Evolutionary conservation across 2,888 invertebrate species (phyloP).

Genomic region (Zygogramma bicolorata): DNA sequence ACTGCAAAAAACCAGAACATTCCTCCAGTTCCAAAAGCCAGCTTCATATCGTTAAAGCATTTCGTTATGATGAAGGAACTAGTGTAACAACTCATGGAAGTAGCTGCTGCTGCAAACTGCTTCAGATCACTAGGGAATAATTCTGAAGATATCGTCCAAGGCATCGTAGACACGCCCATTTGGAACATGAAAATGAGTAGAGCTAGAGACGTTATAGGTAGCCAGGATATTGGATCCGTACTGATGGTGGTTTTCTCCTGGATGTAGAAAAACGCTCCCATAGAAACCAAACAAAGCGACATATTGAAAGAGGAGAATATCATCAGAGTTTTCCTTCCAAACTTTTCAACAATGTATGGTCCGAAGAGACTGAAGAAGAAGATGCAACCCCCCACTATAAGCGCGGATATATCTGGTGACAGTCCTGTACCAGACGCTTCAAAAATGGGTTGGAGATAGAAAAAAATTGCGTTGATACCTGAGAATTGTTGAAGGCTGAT

Average conservation of each 20-base stretch:
- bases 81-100: slow-evolving; percentile 80
- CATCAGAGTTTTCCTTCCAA: slow-evolving; percentile 79
- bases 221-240: slow-evolving; percentile 70
- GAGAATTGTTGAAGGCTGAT: slow-evolving; percentile 85
- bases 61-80: slow-evolving; percentile 80
- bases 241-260: slow-evolving; percentile 69
- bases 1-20: slow-evolving; percentile 80
- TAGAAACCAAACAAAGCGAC: slow-evolving; percentile 71
- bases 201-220: slow-evolving; percentile 79
- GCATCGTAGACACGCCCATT: slow-evolving; percentile 76
- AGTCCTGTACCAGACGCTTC: slow-evolving; percentile 73
- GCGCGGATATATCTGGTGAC: slow-evolving; percentile 75
- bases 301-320: slow-evolving; percentile 77
- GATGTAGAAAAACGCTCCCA: slow-evolving; percentile 68
- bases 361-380: slow-evolving; percentile 78
- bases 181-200: slow-evolving; percentile 74
- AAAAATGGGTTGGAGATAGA: slow-evolving; percentile 75
- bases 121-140: slow-evolving; percentile 83
- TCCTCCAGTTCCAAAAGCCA: slow-evolving; percentile 71
- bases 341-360: slow-evolving; percentile 80
- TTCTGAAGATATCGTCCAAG: slow-evolving; percentile 85
- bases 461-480: slow-evolving; percentile 64
- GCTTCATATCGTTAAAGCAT: slow-evolving; percentile 73
- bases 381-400: slow-evolving; percentile 82
- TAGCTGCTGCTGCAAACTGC: slow-evolving; percentile 78